Conservation (phyloP, 1,140 invertebrate species). For the Platorchestia sp. region DNA sequence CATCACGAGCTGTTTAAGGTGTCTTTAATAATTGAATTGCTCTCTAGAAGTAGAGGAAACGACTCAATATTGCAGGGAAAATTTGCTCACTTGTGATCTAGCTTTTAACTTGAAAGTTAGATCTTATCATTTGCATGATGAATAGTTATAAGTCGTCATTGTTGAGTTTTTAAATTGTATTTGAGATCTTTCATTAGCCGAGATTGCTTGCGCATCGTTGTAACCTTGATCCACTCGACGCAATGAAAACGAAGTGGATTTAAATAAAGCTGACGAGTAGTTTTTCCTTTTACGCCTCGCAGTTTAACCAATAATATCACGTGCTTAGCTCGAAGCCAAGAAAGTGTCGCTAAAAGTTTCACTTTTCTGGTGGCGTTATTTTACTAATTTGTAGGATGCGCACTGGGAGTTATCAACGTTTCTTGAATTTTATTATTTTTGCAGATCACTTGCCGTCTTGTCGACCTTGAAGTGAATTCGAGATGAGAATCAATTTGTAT, state of each 20-base stretch:
- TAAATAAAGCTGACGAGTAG: neutral
- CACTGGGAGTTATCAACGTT: neutral
- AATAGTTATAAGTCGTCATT: neutral
- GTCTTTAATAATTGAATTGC: neutral
- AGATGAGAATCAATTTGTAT: slow-evolving; percentile 7
- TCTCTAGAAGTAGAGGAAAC: neutral
- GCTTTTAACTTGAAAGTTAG: neutral
- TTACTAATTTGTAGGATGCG: neutral
- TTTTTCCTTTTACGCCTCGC: neutral
- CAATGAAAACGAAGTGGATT: neutral
- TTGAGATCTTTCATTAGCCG: neutral
- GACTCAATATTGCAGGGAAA: neutral
- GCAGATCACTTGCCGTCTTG: neutral
- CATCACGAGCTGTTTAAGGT: neutral
- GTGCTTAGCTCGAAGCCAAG: neutral
- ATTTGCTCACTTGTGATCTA: neutral
- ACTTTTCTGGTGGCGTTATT: neutral
- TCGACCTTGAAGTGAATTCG: neutral
- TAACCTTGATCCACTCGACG: neutral
- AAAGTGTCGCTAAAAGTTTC: neutral
- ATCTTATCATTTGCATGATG: neutral
- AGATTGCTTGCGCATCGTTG: neutral
- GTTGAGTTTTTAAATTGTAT: neutral
- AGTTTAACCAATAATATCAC: neutral
- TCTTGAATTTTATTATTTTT: neutral